Conservation (phyloP, 2,888 invertebrate species). For the Tetragnatha montana region DNA sequence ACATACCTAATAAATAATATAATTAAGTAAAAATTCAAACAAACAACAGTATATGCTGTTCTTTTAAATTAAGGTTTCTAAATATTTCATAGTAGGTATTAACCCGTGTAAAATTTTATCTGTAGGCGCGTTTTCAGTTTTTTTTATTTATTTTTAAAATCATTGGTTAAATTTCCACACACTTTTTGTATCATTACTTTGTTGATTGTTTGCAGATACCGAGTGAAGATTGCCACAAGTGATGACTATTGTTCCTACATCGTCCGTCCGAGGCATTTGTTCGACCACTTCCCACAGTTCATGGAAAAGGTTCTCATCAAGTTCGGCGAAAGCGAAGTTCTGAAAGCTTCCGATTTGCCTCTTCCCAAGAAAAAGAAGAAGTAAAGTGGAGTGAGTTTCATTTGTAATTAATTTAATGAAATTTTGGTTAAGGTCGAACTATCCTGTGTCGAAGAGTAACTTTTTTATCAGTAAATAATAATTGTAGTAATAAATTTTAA, state of each 20-base stretch:
- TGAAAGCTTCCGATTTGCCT: background rate
- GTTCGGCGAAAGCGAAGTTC: constrained; percentile 1
- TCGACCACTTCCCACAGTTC: constrained; percentile 53
- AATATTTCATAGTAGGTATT: background rate
- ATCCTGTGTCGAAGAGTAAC: too few species aligned
- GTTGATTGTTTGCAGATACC: constrained; percentile 21
- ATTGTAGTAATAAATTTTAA: too few species aligned
- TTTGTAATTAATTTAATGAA: background rate
- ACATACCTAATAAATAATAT: too few species aligned
- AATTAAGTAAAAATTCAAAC: background rate
- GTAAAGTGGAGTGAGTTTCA: background rate
- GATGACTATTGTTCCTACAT: constrained; percentile 36
- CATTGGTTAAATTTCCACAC: background rate
- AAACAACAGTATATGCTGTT: background rate
- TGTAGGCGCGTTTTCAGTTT: too few species aligned
- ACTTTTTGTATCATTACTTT: background rate
- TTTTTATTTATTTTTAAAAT: too few species aligned
- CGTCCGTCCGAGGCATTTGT: constrained; percentile 47
- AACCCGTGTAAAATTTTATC: too few species aligned
- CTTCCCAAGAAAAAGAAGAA: background rate
- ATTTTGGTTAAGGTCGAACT: too few species aligned
- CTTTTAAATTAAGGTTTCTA: background rate
- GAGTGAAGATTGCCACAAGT: constrained; percentile 9
- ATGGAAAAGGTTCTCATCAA: constrained; percentile 13
- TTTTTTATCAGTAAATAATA: too few species aligned